These are phyloP conservation scores for Propithecus deckenii DNA, from an alignment of 2,797 vertebrate species.

Conservation along the genomic window DNA sequence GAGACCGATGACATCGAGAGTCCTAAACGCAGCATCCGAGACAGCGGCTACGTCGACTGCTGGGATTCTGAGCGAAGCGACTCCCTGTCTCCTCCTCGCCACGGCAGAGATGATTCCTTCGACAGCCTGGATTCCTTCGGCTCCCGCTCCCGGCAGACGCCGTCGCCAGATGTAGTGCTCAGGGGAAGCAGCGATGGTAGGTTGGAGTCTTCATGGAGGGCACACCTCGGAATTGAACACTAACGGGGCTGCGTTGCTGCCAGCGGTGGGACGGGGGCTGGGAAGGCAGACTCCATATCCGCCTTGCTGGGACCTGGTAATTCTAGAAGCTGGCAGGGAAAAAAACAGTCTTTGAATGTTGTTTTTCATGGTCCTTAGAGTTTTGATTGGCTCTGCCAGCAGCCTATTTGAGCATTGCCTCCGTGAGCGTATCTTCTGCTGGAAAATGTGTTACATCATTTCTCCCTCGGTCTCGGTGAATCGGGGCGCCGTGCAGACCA, in stretches of 20 bases:
- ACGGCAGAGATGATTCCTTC: slow-evolving; percentile 96
- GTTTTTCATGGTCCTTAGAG: slow-evolving; percentile 59
- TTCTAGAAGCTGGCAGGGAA: neutral
- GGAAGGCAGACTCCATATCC: neutral
- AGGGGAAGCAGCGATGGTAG: slow-evolving; percentile 95
- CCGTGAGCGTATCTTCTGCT: neutral
- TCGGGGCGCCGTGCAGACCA: slow-evolving; percentile 64
- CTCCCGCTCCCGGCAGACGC: slow-evolving; percentile 96
- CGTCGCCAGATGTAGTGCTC: slow-evolving; percentile 96
- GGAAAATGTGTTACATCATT: slow-evolving; percentile 76
- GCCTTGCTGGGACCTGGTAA: slow-evolving; percentile 18
- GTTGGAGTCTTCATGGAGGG: slow-evolving; percentile 42
- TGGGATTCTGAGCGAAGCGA: slow-evolving; percentile 98
- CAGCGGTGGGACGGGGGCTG: neutral
- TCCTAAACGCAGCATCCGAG: slow-evolving; percentile 94
- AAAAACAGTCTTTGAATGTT: slow-evolving; percentile 26
- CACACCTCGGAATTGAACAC: neutral
- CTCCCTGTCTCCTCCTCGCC: slow-evolving; percentile 95
- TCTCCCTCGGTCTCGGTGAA: slow-evolving; percentile 64
- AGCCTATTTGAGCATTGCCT: slow-evolving; percentile 62
- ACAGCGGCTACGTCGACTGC: slow-evolving; percentile 98
- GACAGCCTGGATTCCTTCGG: slow-evolving; percentile 99
- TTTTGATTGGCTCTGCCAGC: slow-evolving; percentile 60
- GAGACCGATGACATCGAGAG: slow-evolving; percentile 95
- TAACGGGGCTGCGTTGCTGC: neutral